Base-by-base conservation (phyloP, 2,797 vertebrate genomes). In the Lindbergichthys nudifrons region DNA sequence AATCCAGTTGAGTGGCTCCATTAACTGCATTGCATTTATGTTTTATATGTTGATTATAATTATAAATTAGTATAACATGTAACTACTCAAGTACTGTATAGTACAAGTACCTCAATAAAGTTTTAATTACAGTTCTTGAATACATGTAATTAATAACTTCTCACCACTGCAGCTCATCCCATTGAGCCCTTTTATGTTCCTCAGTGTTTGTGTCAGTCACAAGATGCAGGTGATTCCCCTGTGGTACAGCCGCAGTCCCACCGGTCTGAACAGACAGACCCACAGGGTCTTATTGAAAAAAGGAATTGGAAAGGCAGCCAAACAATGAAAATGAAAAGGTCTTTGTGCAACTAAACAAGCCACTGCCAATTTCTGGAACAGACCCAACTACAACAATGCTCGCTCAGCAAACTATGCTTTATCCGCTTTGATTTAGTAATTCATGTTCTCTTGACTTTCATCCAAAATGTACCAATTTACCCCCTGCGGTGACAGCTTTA, bases 151-250 rank as follows among this genome's bases (percentile, higher is more conserved):
- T 21, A 8, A 51, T 47, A 47, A 7, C 64, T 53, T 75, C 23
- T 15, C 45, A 41, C 14, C 59, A 66, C 71, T 58, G 36, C 73
- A 73, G 81, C 64, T 59, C 57, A 30, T 71, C 67, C 50, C 26
- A 65, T 48, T 58, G 66, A 70, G 45, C 19, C 36, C 36, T 70
- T 73, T 52, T 50, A 13, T 75, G 72, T 65, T 21, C 56, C 16
- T 36, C 57, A 67, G 64, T 59, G 60, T 72, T 83, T 81, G 14
- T 72, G 91, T 65, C 91, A 75, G 64, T 70, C 83, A 71, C 74
- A 88, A 48, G 63, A 66, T 64, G 79, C 83, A 89, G 87, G 71
- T 70, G 69, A 88, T 81, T 66, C 64, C 63, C 65, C 80, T 77
- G 71, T 83, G 80, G 82, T 88, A 65, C 39, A 81, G 81, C 52